Evolutionary conservation across 1,140 invertebrate species (phyloP).

Genomic region (Cotesia vestalis): DNA sequence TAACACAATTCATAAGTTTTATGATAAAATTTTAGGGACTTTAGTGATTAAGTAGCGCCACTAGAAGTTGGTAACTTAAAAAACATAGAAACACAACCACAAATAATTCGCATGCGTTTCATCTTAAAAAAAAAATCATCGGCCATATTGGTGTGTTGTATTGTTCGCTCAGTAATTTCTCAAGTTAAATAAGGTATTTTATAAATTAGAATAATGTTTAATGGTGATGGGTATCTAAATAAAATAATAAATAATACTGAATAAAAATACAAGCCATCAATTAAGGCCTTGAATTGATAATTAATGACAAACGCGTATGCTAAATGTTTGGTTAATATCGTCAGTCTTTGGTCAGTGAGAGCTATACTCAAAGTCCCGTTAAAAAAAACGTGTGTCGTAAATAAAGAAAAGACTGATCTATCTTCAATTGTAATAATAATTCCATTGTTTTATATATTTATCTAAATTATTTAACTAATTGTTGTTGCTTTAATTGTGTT

Average conservation of each 20-base stretch:
- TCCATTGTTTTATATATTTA: neutral
- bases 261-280: neutral
- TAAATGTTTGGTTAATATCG: slow-evolving; percentile 66
- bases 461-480: too few species aligned
- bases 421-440: slow-evolving; percentile 6
- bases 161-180: slow-evolving; percentile 63
- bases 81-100: neutral
- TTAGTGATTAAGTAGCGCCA: neutral
- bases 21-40: too few species aligned
- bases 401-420: slow-evolving; percentile 31
- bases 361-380: slow-evolving; percentile 31
- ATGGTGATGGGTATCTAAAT: neutral
- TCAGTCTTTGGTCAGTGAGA: slow-evolving; percentile 57
- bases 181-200: slow-evolving; percentile 62
- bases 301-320: slow-evolving; percentile 41
- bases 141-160: slow-evolving; percentile 68
- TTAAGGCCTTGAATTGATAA: slow-evolving; percentile 3
- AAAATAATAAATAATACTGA: slow-evolving; percentile 13
- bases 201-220: slow-evolving; percentile 22
- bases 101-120: slow-evolving; percentile 49
- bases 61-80: neutral
- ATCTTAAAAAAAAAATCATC: slow-evolving; percentile 54
- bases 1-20: too few species aligned
- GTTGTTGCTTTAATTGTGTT: neutral
- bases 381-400: slow-evolving; percentile 43